These are phyloP conservation scores for Monodelphis domestica DNA, from an alignment of 2,797 vertebrate species.

Conservation along the genomic window DNA sequence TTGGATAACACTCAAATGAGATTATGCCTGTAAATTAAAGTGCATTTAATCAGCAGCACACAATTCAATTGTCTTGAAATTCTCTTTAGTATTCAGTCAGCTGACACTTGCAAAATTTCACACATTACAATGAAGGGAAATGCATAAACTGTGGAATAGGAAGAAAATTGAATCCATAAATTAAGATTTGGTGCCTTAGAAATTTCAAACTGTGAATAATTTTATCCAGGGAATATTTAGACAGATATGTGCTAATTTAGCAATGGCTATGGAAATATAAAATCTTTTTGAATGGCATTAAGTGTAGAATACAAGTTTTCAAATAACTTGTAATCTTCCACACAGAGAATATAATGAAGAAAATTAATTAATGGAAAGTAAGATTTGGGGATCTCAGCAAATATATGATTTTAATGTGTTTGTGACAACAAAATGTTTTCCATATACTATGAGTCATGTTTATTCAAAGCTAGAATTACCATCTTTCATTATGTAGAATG, in stretches of 20 bases:
- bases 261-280: constrained; percentile 12
- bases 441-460: constrained; percentile 24
- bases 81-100: constrained; percentile 41
- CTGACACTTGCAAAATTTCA: constrained; percentile 5
- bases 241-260: not conserved
- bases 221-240: not conserved
- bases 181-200: not conserved
- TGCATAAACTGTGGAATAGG: fast-evolving
- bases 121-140: constrained; percentile 21
- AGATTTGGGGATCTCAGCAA: not conserved
- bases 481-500: not conserved
- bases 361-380: not conserved
- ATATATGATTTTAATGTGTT: constrained; percentile 11
- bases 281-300: constrained; percentile 8
- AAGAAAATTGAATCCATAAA: not conserved
- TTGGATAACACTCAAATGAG: constrained; percentile 48
- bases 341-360: not conserved
- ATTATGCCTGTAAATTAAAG: constrained; percentile 63
- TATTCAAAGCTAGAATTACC: not conserved
- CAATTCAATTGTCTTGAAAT: constrained; percentile 44
- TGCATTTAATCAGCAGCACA: not conserved
- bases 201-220: not conserved
- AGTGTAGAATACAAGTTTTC: not conserved
- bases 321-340: constrained; percentile 31
- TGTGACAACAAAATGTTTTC: not conserved